phyloP scores from a whole-genome alignment of 1,140 invertebrate genomes.

The Panonychus citri region DNA sequence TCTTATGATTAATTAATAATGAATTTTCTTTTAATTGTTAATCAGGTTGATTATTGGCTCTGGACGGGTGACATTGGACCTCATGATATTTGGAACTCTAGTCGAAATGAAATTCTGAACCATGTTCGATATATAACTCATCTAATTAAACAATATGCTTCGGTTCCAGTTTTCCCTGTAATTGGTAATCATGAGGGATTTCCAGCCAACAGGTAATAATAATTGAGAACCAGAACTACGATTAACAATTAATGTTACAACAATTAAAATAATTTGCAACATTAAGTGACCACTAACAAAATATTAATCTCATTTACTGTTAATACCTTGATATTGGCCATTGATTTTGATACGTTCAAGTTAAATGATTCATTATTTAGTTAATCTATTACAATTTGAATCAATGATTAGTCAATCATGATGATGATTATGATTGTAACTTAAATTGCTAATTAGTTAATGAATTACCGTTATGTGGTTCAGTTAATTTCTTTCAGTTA shows the following conservation, averaged over 20 bases:
- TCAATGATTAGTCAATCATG: too few species aligned
- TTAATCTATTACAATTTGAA: too few species aligned
- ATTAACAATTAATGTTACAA: too few species aligned
- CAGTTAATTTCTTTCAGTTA: too few species aligned
- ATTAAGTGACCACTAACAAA: too few species aligned
- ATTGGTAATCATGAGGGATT: slow-evolving; percentile 87
- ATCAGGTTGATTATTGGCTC: slow-evolving; percentile 76
- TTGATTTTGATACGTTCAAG: too few species aligned
- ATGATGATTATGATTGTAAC: too few species aligned
- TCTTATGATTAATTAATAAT: not conserved
- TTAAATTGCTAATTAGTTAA: too few species aligned
- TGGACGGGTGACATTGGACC: slow-evolving; percentile 93
- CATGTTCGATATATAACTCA: slow-evolving; percentile 58
- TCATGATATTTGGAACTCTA: slow-evolving; percentile 92
- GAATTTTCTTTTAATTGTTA: slow-evolving; percentile 41
- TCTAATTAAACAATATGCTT: slow-evolving; percentile 53
- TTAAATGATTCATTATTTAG: too few species aligned
- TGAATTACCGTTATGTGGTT: too few species aligned
- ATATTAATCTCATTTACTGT: too few species aligned
- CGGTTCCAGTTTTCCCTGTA: slow-evolving; percentile 71
- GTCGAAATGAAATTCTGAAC: slow-evolving; percentile 57
- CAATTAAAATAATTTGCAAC: too few species aligned
- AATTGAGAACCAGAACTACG: not conserved
- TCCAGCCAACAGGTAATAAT: slow-evolving; percentile 60
- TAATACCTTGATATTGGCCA: not conserved